Conservation (phyloP, 2,888 invertebrate genomes). For the Lasioglossum figueresi region DNA sequence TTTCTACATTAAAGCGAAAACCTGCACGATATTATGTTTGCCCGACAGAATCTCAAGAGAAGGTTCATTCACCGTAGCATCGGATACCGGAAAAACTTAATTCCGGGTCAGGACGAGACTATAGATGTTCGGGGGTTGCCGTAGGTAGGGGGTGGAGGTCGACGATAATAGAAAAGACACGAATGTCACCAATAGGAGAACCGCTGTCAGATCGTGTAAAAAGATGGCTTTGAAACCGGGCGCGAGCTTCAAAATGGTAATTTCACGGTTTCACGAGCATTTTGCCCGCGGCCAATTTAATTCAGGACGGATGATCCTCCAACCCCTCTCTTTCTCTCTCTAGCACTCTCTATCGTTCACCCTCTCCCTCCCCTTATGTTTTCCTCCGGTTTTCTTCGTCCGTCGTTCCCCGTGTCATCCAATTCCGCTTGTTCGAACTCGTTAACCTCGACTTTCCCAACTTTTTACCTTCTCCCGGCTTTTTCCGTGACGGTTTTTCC, state of each 20-base stretch:
- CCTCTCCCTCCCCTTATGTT: slow-evolving; percentile 24
- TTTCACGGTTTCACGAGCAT: slow-evolving; percentile 71
- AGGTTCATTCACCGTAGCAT: background rate
- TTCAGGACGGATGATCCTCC: slow-evolving; percentile 73
- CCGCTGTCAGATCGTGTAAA: slow-evolving; percentile 55
- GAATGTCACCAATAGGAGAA: slow-evolving; percentile 54
- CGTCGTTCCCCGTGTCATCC: slow-evolving; percentile 54
- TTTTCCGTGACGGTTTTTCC: slow-evolving; percentile 10
- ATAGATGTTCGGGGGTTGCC: slow-evolving; percentile 37
- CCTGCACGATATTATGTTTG: background rate
- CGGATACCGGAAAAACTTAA: background rate
- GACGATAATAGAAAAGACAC: slow-evolving; percentile 49
- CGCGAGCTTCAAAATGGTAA: slow-evolving; percentile 72
- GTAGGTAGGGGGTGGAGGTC: slow-evolving; percentile 17
- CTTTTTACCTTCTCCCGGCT: slow-evolving; percentile 28
- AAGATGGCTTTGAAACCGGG: slow-evolving; percentile 67
- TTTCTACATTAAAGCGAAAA: background rate
- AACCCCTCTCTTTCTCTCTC: slow-evolving; percentile 7
- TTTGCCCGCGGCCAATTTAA: slow-evolving; percentile 72
- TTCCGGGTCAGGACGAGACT: slow-evolving; percentile 2
- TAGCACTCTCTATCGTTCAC: background rate
- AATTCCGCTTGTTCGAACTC: slow-evolving; percentile 65
- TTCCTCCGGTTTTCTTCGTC: slow-evolving; percentile 38
- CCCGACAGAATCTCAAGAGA: background rate
- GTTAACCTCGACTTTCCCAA: slow-evolving; percentile 56